phyloP scores from a whole-genome alignment of 2,113 vertebrate species.

The Urocolius indicus region DNA sequence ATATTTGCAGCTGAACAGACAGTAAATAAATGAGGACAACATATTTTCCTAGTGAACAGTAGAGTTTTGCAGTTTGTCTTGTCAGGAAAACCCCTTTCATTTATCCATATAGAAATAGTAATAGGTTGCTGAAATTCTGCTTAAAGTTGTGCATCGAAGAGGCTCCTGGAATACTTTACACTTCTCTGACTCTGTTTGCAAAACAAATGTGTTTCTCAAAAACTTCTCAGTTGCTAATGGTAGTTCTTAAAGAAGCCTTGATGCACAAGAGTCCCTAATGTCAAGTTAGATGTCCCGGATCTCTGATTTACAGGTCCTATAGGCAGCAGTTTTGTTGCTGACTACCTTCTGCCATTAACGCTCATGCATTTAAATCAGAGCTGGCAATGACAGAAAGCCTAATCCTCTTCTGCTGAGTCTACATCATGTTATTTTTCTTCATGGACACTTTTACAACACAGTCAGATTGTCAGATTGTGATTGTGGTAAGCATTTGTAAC shows the following conservation, averaged over 20 bases:
- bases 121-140: not conserved
- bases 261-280: not conserved
- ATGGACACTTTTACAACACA: not conserved
- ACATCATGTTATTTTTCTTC: not conserved
- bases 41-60: not conserved
- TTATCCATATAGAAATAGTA: not conserved
- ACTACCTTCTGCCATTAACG: not conserved
- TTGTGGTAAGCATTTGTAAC: not conserved
- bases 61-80: not conserved
- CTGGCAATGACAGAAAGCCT: not conserved
- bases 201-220: not conserved
- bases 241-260: not conserved
- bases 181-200: not conserved
- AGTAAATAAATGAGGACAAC: not conserved
- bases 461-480: not conserved
- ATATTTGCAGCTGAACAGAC: not conserved
- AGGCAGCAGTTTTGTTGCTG: not conserved
- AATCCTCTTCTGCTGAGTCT: not conserved
- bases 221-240: not conserved
- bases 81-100: not conserved
- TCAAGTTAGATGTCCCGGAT: not conserved
- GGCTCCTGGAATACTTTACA: not conserved
- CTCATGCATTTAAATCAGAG: not conserved
- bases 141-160: not conserved
- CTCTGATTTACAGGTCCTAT: not conserved